Base-by-base conservation (phyloP, 2,888 invertebrate genomes). In the Poecilus cupreus region DNA sequence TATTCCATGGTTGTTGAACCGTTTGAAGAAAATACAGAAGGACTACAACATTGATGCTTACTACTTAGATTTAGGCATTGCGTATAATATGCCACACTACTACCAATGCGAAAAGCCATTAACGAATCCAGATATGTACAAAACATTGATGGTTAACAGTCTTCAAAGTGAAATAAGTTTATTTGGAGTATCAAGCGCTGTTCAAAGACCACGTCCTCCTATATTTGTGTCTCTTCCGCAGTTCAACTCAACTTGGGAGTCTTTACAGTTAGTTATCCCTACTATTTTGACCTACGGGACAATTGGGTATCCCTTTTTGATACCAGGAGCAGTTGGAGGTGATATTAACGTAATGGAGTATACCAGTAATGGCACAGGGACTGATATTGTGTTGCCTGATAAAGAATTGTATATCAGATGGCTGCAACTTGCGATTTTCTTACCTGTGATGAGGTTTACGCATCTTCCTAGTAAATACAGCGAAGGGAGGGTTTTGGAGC, bases 241-340 rank as follows among this genome's bases (percentile, higher is more conserved):
- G 0, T 94, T 96, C 77, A 94, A 96, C 82, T 96, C 97, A 0
- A 94, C 95, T 0, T 98, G 98, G 98, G 93, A 94, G 74, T 96
- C 89, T 0, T 82, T 89, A 13, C 84, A 88, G 82, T 92, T 94
- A 6, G 93, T 98, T 0, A 95, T 98, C 85, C 97, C 98, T 0
- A 96, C 97, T 0, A 94, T 97, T 81, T 89, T 97, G 20, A 95
- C 95, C 0, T 95, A 98, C 84, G 97, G 98, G 0, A 92, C 98
- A 20, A 93, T 96, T 72, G 98, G 98, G 0, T 98, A 96, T 89
- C 97, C 97, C 0, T 98, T 98, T 85, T 92, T 98, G 54, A 94
- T 98, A 91, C 97, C 98, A 0, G 98, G 98, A 0, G 95, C 97
- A 3, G 96, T 98, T 0, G 98, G 98, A 0, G 98, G 97, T 0